These are phyloP conservation scores for Anguilla marmorata DNA, from an alignment of 2,797 vertebrate genomes.

Conservation along the genomic window DNA sequence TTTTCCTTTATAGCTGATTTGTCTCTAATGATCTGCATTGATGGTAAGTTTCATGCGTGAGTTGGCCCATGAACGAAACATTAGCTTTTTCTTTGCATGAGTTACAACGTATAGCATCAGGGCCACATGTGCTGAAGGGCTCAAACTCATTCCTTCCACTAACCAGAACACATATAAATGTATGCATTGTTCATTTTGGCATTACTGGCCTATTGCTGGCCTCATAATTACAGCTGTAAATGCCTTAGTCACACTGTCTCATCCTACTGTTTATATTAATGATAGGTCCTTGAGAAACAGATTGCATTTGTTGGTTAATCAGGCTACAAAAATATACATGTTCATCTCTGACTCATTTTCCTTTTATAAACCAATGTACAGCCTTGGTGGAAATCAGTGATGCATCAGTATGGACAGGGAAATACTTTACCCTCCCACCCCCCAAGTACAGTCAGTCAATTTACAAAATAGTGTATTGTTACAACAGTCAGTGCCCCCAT, in stretches of 20 bases:
- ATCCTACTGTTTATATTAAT: slow-evolving; percentile 31
- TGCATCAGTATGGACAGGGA: background rate
- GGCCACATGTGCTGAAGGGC: slow-evolving; percentile 26
- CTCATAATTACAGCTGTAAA: slow-evolving; percentile 44
- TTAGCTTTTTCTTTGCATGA: slow-evolving; percentile 41
- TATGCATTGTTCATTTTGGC: slow-evolving; percentile 19
- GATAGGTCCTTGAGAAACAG: slow-evolving; percentile 19
- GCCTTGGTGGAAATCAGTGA: background rate
- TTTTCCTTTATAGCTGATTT: background rate
- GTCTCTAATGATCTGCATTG: slow-evolving; percentile 1
- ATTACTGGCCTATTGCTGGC: slow-evolving; percentile 37
- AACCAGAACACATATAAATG: slow-evolving; percentile 35
- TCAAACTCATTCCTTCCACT: slow-evolving; percentile 43
- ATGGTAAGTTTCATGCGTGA: slow-evolving; percentile 1
- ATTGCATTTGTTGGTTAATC: background rate
- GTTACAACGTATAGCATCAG: slow-evolving; percentile 49
- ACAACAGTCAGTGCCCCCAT: background rate
- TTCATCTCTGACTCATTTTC: background rate
- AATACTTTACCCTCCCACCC: background rate
- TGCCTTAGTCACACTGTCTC: slow-evolving; percentile 31
- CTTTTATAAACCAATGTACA: background rate
- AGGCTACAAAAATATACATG: slow-evolving; percentile 3
- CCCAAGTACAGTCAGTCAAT: background rate
- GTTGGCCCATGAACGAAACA: slow-evolving; percentile 43
- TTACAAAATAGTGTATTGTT: background rate